A percentile compares a stretch with the other conserved stretches of the same genome.
Conservation (phyloP, 2,113 vertebrate genomes). For the Riparia riparia region DNA sequence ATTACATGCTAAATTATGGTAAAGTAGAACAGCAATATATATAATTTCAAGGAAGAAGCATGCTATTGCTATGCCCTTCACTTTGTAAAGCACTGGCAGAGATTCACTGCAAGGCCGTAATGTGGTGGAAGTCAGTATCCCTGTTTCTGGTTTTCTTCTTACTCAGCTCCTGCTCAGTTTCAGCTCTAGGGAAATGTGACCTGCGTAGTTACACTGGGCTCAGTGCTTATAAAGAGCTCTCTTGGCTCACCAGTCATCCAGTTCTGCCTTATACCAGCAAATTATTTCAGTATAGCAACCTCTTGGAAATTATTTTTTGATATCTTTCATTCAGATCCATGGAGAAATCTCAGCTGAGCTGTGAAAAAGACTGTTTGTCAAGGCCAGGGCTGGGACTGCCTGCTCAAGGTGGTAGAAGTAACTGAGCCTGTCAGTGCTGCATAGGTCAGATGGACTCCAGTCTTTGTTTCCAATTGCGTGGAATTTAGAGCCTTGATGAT, state of each 20-base stretch:
- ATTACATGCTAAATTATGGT: constrained; percentile 4
- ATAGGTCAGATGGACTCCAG: not conserved
- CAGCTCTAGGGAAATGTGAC: not conserved
- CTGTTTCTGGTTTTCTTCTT: not conserved
- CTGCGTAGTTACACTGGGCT: not conserved
- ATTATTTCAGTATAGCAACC: not conserved
- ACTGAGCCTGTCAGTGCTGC: not conserved
- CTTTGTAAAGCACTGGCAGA: not conserved
- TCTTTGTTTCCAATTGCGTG: not conserved
- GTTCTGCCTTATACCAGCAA: not conserved
- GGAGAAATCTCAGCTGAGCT: not conserved
- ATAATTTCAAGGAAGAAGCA: not conserved
- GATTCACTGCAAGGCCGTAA: not conserved
- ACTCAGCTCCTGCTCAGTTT: not conserved
- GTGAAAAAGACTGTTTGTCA: not conserved
- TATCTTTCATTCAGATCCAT: not conserved
- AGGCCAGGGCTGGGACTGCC: not conserved
- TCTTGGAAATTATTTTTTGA: not conserved
- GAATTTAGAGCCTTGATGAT: not conserved
- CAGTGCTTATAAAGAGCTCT: not conserved
- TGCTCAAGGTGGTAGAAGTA: not conserved
- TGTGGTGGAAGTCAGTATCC: not conserved
- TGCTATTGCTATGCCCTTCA: not conserved
- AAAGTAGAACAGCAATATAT: not conserved
- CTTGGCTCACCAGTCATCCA: not conserved